Evolutionary conservation across 2,113 vertebrate genomes (phyloP), one percentile per base, ranked within the genome.

Genomic region (Saguinus imperator): DNA sequence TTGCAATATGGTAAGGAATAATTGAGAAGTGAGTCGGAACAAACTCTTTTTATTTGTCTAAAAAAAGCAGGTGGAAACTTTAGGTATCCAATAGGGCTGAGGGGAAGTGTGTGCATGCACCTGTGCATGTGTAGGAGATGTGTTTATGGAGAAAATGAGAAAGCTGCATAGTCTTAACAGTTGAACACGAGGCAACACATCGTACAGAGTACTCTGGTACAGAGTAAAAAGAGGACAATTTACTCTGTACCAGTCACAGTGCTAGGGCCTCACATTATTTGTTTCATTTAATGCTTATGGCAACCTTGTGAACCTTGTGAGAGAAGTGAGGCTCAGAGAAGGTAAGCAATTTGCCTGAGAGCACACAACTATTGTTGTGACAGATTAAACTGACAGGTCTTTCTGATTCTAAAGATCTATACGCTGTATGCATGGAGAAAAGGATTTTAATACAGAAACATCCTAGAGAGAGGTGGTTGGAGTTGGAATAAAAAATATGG

Each of bases 401-500:
- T 76, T 87, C 43, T 12, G 13, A 76, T 29, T 91, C 13, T 16
- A 61, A 87, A 76, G 40, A 79, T 20, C 80, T 70, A 29, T 25
- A 90, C 52, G 5, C 16, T 75, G 4, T 87, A 27, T 40, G 12
- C 25, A 43, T 45, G 32, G 37, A 93, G 35, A 18, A 21, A 23
- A 45, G n/a, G 14, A 6, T 91, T 86, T 81, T 61, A 77, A 32
- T 80, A 45, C 29, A 73, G 40, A 66, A 88, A 81, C 52, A 82
- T 50, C 61, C 21, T 40, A 61, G 76, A 88, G 68, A 17, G 27
- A 4, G 5, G 7, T 70, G 12, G 43, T 48, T 95, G 35, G 40
- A 43, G 40, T 75, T 83, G 32, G 64, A 91, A 89, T 89, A 61
- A 86, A 96, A 95, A 70, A 87, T 58, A 72, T 50, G n/a, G 18